Base-by-base conservation (phyloP, 2,888 invertebrate species). In the Clitarchus hookeri region DNA sequence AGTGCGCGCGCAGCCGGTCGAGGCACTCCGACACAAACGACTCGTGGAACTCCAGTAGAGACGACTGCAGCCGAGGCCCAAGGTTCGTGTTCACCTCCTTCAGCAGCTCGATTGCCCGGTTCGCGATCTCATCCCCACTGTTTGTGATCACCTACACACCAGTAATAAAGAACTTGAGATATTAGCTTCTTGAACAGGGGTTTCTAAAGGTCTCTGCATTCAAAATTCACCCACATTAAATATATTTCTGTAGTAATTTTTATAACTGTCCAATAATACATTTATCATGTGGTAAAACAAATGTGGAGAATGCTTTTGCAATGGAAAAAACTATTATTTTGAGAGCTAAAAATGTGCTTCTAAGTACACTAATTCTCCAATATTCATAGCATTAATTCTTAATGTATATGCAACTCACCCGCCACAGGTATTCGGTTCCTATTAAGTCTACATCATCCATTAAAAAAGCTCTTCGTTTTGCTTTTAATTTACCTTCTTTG, bases 361-460 rank as follows among this genome's bases (percentile, higher is more conserved):
- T 53, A 53, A 53, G 53, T 19, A 53, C 13, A 16, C 19, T 53
- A 16, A 53, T 53, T 53, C 12, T 53, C 53, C 19, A 53, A 2
- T 53, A 53, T n/a, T n/a, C n/a, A n/a, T n/a, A n/a, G 19, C 53
- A 36, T 36, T 36, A 1, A 36, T 36, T 1, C 36, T 36, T 36
- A 36, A 36, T 36, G 36, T 36, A 36, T 36, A 54, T 83, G 53
- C 16, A 44, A 92, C 94, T 92, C 90, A 96, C 97, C 91, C 96
- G 94, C 99, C 99, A 99, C 89, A 99, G 93, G 93, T 99, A 99
- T 92, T 99, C 98, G 91, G 97, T 95, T 88, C 99, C 99, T 91
- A 98, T 97, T 90, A 99, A 94, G 93, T 98, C 98, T 89, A 97
- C 95, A 92, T 98, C 98, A 91, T 98, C 98, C 92, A 98, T 96